Evolutionary conservation across 2,113 vertebrate genomes (phyloP).

Genomic region (Mus spicilegus): DNA sequence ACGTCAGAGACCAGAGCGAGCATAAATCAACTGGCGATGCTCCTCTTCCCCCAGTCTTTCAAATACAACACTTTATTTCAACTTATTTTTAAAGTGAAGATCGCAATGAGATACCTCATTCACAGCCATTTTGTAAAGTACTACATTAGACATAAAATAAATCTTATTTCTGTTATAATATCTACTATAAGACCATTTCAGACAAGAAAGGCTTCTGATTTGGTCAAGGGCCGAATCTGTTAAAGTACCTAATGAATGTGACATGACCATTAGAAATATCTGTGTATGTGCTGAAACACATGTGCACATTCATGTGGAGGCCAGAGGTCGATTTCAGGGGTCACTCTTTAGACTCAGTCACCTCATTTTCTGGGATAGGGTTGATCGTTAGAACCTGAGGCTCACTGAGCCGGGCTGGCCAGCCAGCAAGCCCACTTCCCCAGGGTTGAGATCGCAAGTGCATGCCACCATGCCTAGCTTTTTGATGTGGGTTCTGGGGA

Average conservation of each 20-base stretch:
- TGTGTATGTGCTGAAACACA: background rate
- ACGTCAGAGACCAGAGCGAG: conserved; percentile 83
- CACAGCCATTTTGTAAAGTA: background rate
- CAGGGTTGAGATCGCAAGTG: background rate
- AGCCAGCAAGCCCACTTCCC: background rate
- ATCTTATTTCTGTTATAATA: conserved; percentile 8
- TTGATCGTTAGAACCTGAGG: background rate
- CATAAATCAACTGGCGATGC: conserved; percentile 1
- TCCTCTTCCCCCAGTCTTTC: background rate
- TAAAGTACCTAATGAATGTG: conserved; percentile 11
- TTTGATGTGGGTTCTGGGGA: background rate
- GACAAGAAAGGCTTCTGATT: conserved; percentile 1
- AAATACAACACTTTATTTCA: background rate
- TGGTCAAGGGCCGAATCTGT: conserved; percentile 14
- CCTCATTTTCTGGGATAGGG: background rate
- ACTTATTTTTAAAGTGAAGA: background rate
- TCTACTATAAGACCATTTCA: conserved; percentile 18
- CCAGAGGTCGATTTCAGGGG: background rate
- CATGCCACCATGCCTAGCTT: background rate
- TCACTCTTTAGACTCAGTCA: background rate
- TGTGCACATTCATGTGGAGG: background rate
- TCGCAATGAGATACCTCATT: background rate
- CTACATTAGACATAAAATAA: conserved; percentile 27
- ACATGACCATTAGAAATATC: background rate
- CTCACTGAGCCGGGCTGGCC: background rate